Percentiles rank a stretch among this genome's conserved stretches.
Conservation (phyloP, 2,888 invertebrate genomes). For the Crocallis elinguaria region DNA sequence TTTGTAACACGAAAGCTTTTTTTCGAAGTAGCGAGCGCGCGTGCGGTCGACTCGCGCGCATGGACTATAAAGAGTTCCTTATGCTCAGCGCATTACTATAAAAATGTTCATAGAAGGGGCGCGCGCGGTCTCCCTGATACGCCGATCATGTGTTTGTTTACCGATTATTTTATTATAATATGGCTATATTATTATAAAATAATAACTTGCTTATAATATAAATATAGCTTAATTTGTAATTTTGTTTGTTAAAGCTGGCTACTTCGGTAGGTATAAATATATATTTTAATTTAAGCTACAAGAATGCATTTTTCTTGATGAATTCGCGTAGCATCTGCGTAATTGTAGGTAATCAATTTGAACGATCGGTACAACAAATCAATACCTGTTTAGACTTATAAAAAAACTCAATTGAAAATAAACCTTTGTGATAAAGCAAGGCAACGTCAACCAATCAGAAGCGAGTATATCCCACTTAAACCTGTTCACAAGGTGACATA, state of each 20-base stretch:
- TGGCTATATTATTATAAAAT: not conserved
- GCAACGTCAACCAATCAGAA: not conserved
- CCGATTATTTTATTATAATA: slow-evolving; percentile 46
- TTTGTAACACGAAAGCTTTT: slow-evolving; percentile 32
- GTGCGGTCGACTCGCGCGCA: slow-evolving; percentile 81
- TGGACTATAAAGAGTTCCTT: slow-evolving; percentile 81
- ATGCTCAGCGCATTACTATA: slow-evolving; percentile 73
- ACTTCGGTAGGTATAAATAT: no score
- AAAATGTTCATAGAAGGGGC: slow-evolving; percentile 69
- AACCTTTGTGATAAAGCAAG: no score
- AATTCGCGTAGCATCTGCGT: no score
- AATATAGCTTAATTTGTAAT: no score
- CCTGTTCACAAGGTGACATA: not conserved
- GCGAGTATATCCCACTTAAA: not conserved
- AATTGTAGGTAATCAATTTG: no score
- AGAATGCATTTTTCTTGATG: no score
- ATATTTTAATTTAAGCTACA: no score
- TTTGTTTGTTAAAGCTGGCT: no score
- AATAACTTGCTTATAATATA: not conserved
- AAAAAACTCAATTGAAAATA: no score
- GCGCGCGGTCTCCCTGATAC: slow-evolving; percentile 61
- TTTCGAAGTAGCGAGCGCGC: slow-evolving; percentile 56
- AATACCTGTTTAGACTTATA: no score
- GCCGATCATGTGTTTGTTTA: slow-evolving; percentile 63
- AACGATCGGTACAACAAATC: no score